Conservation (phyloP, 2,797 vertebrate species). For the Lagodon rhomboides region DNA sequence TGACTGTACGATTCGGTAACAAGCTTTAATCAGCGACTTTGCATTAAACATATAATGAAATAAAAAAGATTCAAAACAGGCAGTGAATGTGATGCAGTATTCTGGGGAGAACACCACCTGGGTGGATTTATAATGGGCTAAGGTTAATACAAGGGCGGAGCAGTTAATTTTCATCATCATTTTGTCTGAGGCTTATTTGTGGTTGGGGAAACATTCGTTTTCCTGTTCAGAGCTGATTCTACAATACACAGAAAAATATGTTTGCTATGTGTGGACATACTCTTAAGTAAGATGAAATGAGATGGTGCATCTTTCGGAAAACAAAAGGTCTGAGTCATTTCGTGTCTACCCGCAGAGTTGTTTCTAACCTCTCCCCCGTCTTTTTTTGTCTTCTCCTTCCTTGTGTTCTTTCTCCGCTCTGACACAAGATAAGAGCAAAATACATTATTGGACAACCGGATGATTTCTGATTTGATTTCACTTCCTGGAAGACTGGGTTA, state of each 20-base stretch:
- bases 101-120: conserved; percentile 18
- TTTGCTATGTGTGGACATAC: conserved; percentile 3
- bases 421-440: conserved; percentile 69
- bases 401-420: conserved; percentile 48
- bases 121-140: conserved; percentile 18
- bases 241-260: neutral
- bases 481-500: conserved; percentile 65
- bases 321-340: conserved; percentile 17
- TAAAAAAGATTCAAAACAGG: conserved; percentile 9
- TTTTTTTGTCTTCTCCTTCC: conserved; percentile 26
- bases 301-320: neutral
- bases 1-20: conserved; percentile 21
- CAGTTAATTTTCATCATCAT: conserved; percentile 25
- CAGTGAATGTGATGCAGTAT: conserved; percentile 19
- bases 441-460: conserved; percentile 65
- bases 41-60: conserved; percentile 13
- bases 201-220: neutral
- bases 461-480: conserved; percentile 78
- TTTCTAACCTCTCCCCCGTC: conserved; percentile 30
- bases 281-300: neutral
- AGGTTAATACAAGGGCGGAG: conserved; percentile 29
- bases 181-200: neutral
- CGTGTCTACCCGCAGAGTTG: conserved; percentile 6
- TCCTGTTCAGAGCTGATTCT: neutral
- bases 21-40: conserved; percentile 8